Base-by-base conservation (phyloP, 1,140 invertebrate genomes). In the Drosophila nigromelanica region DNA sequence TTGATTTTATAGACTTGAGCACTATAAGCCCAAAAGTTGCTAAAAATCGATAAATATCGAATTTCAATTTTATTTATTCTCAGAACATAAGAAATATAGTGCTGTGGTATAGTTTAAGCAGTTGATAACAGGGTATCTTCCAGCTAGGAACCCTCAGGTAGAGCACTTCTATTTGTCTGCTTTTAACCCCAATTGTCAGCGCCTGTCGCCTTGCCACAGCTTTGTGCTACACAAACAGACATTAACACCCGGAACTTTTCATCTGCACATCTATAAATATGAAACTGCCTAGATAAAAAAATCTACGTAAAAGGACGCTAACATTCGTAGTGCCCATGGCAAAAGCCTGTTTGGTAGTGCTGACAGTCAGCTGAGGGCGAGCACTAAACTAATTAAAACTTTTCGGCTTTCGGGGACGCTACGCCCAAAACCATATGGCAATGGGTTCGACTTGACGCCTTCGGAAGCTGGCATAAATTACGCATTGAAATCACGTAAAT, bases 401-500 rank as follows among this genome's bases (percentile, higher is more conserved):
- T 87, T 73, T 52, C 10, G 62, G 39, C 48, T 18, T 18, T 15
- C 18, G 50, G 45, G 61, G 61, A 8, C 3, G 33, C 37, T 39
- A 12, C 27, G 5, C 15, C 47, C 24, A 52, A 10, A 51, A 45
- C 81, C 82, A 79, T 89, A 87, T 79, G 82, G 66, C 62, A 56
- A 35, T 51, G 56, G 40, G 42, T 14, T 21, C 33, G 42, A 63
- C 55, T 54, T 35, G 42, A 15, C 33, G 51, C 15, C 8, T 48
- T 12, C 10, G 43, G 45, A 61, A 60, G 68, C 71, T 78, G 63
- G 68, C 68, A 78, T 78, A 82, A 89, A 87, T 87, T 87, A 82
- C 83, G 82, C 72, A 87, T 87, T 87, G 82, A 87, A 87, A 87
- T 87, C 82, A 87, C 82, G 82, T 87, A 87, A 87, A 86, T 87